Percentiles rank a stretch among this genome's conserved stretches.
These are phyloP conservation scores for Eledone cirrhosa DNA, from an alignment of 2,888 invertebrate genomes.

Conservation along the genomic window DNA sequence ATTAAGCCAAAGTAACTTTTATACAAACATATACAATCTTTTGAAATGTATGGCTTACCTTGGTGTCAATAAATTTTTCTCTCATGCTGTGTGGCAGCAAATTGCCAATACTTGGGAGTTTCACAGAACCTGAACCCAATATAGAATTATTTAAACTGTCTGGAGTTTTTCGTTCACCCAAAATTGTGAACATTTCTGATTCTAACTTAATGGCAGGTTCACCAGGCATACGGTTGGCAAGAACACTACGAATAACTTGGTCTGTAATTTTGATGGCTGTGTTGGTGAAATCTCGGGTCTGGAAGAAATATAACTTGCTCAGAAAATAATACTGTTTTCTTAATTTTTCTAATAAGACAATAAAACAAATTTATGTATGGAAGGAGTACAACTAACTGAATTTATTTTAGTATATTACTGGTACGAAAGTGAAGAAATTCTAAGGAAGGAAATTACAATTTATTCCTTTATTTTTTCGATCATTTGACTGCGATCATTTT, in stretches of 20 bases:
- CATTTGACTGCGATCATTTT: too few relatives aligned
- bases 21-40: too few relatives aligned
- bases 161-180: constrained; percentile 41
- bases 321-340: too few relatives aligned
- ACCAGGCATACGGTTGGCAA: constrained; percentile 45
- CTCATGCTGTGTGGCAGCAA: constrained; percentile 35
- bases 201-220: constrained; percentile 42
- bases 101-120: constrained; percentile 41
- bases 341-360: too few relatives aligned
- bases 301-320: too few relatives aligned
- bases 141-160: constrained; percentile 40
- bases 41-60: constrained; percentile 29
- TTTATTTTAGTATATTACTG: too few relatives aligned
- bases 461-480: too few relatives aligned
- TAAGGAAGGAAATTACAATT: too few relatives aligned
- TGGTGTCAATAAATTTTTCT: constrained; percentile 36
- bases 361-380: too few relatives aligned
- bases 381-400: too few relatives aligned
- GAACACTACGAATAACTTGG: constrained; percentile 42
- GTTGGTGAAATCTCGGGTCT: constrained; percentile 46
- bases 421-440: too few relatives aligned
- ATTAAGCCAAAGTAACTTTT: too few relatives aligned
- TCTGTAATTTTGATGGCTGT: constrained; percentile 44
- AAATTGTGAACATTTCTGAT: constrained; percentile 42
- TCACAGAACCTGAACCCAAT: constrained; percentile 39